These are phyloP conservation scores for Heterochromis multidens DNA, from an alignment of 2,113 vertebrate species.

Conservation along the genomic window DNA sequence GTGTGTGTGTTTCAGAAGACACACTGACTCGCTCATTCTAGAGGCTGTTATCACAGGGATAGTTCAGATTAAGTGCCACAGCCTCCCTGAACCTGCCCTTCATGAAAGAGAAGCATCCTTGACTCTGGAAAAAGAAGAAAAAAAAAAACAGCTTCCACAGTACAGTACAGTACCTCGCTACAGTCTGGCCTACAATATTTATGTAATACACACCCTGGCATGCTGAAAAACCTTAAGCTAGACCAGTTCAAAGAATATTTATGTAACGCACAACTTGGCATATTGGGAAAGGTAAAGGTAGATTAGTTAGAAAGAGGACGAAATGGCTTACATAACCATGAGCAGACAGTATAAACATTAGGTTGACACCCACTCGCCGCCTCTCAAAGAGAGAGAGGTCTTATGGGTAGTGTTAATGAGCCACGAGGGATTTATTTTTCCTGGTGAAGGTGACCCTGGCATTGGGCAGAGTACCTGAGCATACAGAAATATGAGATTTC, in stretches of 20 bases:
- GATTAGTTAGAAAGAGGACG: conserved; percentile 63
- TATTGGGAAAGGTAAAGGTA: conserved; percentile 61
- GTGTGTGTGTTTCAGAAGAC: conserved; percentile 10
- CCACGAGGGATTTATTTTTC: conserved; percentile 63
- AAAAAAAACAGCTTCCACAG: neutral
- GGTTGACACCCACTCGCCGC: conserved; percentile 68
- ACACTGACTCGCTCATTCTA: conserved; percentile 51
- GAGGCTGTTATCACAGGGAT: conserved; percentile 56
- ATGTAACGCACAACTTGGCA: conserved; percentile 60
- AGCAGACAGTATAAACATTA: conserved; percentile 75
- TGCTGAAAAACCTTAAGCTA: conserved; percentile 40
- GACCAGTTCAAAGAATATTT: conserved; percentile 58
- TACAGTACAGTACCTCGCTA: conserved; percentile 45
- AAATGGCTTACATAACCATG: conserved; percentile 68
- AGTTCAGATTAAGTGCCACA: conserved; percentile 59
- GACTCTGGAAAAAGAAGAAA: conserved; percentile 32
- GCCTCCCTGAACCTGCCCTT: conserved; percentile 60
- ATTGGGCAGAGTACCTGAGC: conserved; percentile 68
- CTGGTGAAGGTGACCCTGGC: conserved; percentile 71
- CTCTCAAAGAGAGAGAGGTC: conserved; percentile 64
- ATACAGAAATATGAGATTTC: conserved; percentile 72
- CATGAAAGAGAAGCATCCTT: conserved; percentile 66
- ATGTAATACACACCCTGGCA: conserved; percentile 63
- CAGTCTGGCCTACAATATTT: conserved; percentile 63
- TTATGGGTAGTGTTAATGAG: conserved; percentile 63